Evolutionary conservation across 1,140 invertebrate species (phyloP).

Genomic region (Habropoda laboriosa): DNA sequence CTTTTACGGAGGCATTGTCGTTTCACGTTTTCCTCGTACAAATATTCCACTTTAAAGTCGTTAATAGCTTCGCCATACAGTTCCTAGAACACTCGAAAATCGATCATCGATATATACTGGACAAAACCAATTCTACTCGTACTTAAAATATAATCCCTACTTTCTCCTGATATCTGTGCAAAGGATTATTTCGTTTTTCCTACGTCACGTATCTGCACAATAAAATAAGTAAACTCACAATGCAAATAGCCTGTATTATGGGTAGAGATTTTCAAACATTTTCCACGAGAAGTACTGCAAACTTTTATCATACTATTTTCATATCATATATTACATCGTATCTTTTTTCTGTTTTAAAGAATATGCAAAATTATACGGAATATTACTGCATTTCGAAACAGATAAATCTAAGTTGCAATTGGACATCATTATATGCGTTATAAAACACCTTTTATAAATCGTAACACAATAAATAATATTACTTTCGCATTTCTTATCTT

Average conservation of each 20-base stretch:
- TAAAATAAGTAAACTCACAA: neutral
- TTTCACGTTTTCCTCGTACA: neutral
- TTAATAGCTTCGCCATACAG: conserved; percentile 9
- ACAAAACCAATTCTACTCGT: conserved; percentile 1
- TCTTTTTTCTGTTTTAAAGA: too few species aligned
- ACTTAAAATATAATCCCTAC: conserved; percentile 12
- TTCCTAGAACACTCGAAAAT: conserved; percentile 18
- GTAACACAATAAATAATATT: too few species aligned
- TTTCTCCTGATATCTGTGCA: neutral
- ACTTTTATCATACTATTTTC: too few species aligned
- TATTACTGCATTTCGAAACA: too few species aligned
- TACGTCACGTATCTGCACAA: neutral
- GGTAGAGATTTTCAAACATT: neutral
- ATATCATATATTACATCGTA: too few species aligned
- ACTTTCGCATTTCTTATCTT: too few species aligned
- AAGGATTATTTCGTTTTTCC: neutral
- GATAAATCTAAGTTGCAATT: too few species aligned
- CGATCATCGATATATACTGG: conserved; percentile 24
- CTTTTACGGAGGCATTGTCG: neutral
- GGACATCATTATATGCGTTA: too few species aligned
- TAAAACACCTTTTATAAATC: too few species aligned
- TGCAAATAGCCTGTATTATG: neutral
- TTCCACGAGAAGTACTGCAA: neutral
- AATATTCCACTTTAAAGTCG: conserved; percentile 10
- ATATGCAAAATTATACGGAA: too few species aligned